A percentile compares a stretch with the other conserved stretches of the same genome.
Evolutionary conservation across 2,113 vertebrate species (phyloP).

Genomic region (Ariopsis seemanni): DNA sequence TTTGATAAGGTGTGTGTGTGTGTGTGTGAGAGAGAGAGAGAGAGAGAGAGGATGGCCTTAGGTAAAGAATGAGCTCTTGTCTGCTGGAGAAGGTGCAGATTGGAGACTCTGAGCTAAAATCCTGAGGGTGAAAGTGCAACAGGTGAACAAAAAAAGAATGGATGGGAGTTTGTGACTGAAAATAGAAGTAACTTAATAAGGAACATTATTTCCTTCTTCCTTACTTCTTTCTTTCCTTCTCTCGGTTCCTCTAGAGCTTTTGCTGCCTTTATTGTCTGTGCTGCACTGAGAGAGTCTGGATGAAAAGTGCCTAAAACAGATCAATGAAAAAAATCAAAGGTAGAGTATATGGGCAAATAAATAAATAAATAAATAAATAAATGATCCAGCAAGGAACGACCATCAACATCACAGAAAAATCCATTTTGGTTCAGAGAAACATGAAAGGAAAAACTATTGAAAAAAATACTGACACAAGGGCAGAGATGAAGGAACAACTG

Average conservation of each 20-base stretch:
- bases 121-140: neutral
- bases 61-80: slow-evolving; percentile 39
- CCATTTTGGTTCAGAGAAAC: neutral
- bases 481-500: neutral
- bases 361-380: neutral
- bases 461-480: neutral
- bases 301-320: neutral
- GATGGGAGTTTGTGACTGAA: neutral
- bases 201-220: neutral
- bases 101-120: slow-evolving; percentile 5
- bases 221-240: neutral
- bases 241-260: neutral
- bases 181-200: slow-evolving; percentile 16
- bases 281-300: neutral
- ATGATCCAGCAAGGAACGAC: neutral
- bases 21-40: neutral
- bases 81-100: slow-evolving; percentile 4
- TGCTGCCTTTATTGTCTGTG: neutral
- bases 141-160: neutral
- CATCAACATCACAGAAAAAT: neutral
- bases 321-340: slow-evolving; percentile 12
- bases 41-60: neutral
- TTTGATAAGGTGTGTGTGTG: neutral
- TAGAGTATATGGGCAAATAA: neutral
- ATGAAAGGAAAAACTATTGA: neutral